These are phyloP conservation scores for Leptinotarsa peninsularis DNA, from an alignment of 2,888 invertebrate genomes.

Conservation along the genomic window DNA sequence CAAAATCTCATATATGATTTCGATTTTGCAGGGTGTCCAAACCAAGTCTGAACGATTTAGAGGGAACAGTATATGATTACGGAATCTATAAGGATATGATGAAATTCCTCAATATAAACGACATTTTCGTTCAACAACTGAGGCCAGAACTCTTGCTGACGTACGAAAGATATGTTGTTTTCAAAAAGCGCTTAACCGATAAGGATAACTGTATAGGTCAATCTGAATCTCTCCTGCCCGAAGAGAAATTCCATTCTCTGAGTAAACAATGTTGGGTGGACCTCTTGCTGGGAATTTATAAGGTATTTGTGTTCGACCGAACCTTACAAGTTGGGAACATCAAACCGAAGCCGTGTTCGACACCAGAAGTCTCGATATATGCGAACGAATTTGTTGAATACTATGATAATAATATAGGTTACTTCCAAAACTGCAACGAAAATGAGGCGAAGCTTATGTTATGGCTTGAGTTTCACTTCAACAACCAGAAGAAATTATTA, in stretches of 20 bases:
- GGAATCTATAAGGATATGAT: conserved; percentile 61
- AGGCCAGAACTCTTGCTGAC: conserved; percentile 62
- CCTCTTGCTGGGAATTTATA: conserved; percentile 73
- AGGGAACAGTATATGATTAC: conserved; percentile 52
- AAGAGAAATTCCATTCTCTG: conserved; percentile 52
- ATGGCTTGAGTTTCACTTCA: conserved; percentile 65
- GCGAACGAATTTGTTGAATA: conserved; percentile 54
- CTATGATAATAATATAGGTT: conserved; percentile 23
- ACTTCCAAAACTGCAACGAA: conserved; percentile 33
- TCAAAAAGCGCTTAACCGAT: conserved; percentile 41
- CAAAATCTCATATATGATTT: background rate
- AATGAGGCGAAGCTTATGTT: conserved; percentile 61
- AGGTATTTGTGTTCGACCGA: conserved; percentile 69
- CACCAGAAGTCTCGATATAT: conserved; percentile 19
- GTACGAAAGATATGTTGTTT: conserved; percentile 63
- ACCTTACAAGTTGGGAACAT: conserved; percentile 13
- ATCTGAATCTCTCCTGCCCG: conserved; percentile 32
- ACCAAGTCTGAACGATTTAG: conserved; percentile 35
- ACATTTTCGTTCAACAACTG: conserved; percentile 64
- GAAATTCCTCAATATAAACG: conserved; percentile 58
- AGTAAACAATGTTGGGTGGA: conserved; percentile 72
- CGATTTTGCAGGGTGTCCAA: conserved; percentile 37
- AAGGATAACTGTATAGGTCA: conserved; percentile 10
- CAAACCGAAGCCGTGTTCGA: background rate
- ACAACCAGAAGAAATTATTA: conserved; percentile 62